Evolutionary conservation across 2,113 vertebrate species (phyloP), one percentile per base, ranked within the genome.

Genomic region (Peucedramus taeniatus): DNA sequence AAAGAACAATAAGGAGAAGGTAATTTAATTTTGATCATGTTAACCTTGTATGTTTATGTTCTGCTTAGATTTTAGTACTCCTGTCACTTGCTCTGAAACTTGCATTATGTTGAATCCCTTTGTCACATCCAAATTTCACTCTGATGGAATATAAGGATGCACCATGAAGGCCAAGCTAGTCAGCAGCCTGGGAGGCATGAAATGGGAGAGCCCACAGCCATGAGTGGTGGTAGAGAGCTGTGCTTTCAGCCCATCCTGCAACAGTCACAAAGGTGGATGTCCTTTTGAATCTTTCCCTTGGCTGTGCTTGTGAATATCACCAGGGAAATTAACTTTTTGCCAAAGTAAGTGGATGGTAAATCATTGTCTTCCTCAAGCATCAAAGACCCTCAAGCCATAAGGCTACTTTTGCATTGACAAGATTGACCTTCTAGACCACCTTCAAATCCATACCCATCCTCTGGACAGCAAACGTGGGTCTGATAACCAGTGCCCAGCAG

Each of bases 11-110:
- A 94, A 97, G 94, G 82, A 84, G 93, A 95, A 96, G 80, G 92
- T 97, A 97, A 97, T 98, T 97, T 95, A 60, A 95, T 97, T 97
- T 93, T 92, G 92, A 71, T 92, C 79, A 84, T 72, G 75, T 75
- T 92, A 94, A 94, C 83, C 94, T 89, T 92, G 51, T 96, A 66
- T 83, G 76, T 96, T 96, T 94, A 91, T 95, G 74, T 92, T 92
- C 63, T 91, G 87, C 79, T 79, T 94, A 94, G 71, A 72, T 95
- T 95, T 95, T 95, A 92, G 95, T 87, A 72, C 76, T 65, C 56
- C 27, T 79, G 90, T 90, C 94, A 54, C 91, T 89, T 74, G 33
- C 68, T 91, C 56, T 90, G 96, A 77, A 90, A 61, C 59, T 51
- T 90, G 63, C 2, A 10, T 63, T 68, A 51, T n/a, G 69, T 42